phyloP scores from a whole-genome alignment of 30 jellyfish, hydroid and myxozoan species.

The Cassiopea xamachana region DNA sequence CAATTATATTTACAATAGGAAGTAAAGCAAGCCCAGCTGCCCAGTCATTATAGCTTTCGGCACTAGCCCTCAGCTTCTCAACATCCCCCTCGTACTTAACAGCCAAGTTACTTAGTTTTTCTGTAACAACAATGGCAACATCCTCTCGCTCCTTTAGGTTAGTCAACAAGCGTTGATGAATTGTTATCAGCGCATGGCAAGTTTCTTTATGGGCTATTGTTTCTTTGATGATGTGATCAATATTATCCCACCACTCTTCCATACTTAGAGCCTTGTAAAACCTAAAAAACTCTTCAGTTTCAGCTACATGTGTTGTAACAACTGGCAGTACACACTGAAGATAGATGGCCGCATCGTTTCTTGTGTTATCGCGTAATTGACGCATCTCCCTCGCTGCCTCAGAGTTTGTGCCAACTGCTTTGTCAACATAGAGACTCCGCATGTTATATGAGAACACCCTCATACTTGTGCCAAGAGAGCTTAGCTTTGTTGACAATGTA shows the following conservation, averaged over 20 bases:
- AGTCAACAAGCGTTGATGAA: constrained; percentile 17
- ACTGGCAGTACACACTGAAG: constrained; percentile 46
- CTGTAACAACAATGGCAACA: not conserved
- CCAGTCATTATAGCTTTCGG: constrained; percentile 1
- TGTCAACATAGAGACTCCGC: constrained; percentile 39
- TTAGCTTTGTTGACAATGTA: no score
- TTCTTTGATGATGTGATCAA: constrained; percentile 38
- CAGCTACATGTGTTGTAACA: constrained; percentile 23
- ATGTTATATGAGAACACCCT: constrained; percentile 44
- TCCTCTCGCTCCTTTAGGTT: constrained; percentile 10
- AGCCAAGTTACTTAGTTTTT: not conserved
- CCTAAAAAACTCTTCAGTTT: constrained; percentile 19
- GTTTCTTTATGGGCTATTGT: not conserved
- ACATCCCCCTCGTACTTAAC: not conserved
- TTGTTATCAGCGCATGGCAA: not conserved
- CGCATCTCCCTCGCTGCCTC: constrained; percentile 7
- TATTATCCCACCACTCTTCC: constrained; percentile 62
- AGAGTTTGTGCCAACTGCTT: constrained; percentile 19
- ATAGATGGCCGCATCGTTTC: constrained; percentile 60
- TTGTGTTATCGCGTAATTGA: constrained; percentile 17
- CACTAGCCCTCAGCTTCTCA: not conserved
- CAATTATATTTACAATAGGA: constrained; percentile 14
- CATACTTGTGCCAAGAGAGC: not conserved
- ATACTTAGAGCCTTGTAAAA: constrained; percentile 9
- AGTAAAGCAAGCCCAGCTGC: constrained; percentile 30